Evolutionary conservation across 2,113 vertebrate genomes (phyloP), one percentile per base, ranked within the genome.

Genomic region (Marmota monax): DNA sequence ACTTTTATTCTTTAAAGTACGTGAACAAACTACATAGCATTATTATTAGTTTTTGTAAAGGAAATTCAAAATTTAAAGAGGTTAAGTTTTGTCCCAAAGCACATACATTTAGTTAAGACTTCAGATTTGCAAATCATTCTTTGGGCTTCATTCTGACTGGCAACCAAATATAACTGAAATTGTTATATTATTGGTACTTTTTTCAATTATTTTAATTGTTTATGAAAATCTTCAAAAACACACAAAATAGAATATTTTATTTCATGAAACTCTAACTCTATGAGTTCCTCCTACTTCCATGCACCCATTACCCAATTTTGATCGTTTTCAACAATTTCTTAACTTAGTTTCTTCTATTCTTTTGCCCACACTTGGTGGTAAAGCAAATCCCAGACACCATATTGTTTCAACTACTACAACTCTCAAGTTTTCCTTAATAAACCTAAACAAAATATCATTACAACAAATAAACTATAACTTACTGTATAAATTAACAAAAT

Each of bases 271-370:
- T 92, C 53, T 77, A 51, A 39, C 16, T 65, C 56, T 5, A 51
- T 63, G 27, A 92, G 42, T 2, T 4, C 73, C 51, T 7, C 72
- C 51, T 83, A 3, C 61, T 11, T 67, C 6, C 5, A 78, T 42
- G 22, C 5, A 88, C 11, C 25, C 61, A 61, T 16, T 69, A 5
- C 18, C 8, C 4, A 32, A n/a, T 5, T 92, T 69, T 87, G 53
- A 70, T 76, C 14, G 76, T 80, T 90, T 95, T 74, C 32, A 69
- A 96, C 13, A 88, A 92, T 74, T 56, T 80, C 16, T 58, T 29
- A 48, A 39, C 11, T 42, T 74, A 34, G 22, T 78, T 88, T 87
- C 18, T 78, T 34, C 23, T 58, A 90, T 48, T 69, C 11, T 12
- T 10, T 67, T 23, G 18, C 85, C 58, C 7, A 45, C 20, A 77